Percentiles rank a stretch among this genome's conserved stretches.
phyloP scores from a whole-genome alignment of 2,888 invertebrate genomes.

The Nephrotoma flavescens region DNA sequence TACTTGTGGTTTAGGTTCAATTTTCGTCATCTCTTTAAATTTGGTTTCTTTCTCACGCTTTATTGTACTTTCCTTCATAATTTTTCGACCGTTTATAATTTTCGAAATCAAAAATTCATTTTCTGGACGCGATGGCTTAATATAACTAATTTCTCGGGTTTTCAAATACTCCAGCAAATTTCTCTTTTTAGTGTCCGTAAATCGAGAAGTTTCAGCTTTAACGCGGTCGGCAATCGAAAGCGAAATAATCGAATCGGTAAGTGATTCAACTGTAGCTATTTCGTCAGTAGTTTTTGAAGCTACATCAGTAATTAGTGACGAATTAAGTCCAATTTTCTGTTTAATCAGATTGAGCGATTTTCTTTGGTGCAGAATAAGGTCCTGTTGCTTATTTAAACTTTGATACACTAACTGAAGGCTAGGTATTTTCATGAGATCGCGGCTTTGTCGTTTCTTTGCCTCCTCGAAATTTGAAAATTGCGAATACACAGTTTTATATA shows the following conservation, averaged over 20 bases:
- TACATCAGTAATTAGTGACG: not conserved
- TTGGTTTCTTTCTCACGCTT: not conserved
- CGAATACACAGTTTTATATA: conserved; percentile 16
- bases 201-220: conserved; percentile 19
- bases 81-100: not conserved
- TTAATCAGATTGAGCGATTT: conserved; percentile 33
- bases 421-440: conserved; percentile 28
- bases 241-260: conserved; percentile 29
- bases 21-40: not conserved
- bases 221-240: conserved; percentile 25
- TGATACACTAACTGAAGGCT: conserved; percentile 66
- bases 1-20: not conserved
- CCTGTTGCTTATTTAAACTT: conserved; percentile 58
- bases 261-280: conserved; percentile 20
- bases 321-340: conserved; percentile 15
- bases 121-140: not conserved
- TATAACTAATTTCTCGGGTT: conserved; percentile 1
- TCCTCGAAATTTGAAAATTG: conserved; percentile 57
- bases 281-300: not conserved
- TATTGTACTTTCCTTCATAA: not conserved
- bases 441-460: conserved; percentile 30
- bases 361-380: conserved; percentile 45
- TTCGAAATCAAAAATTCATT: not conserved
- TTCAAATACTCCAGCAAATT: conserved; percentile 4
- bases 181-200: conserved; percentile 15